Evolutionary conservation across 2,888 invertebrate species (phyloP), one percentile per base, ranked within the genome.

Genomic region (Luffia ferchaultella): DNA sequence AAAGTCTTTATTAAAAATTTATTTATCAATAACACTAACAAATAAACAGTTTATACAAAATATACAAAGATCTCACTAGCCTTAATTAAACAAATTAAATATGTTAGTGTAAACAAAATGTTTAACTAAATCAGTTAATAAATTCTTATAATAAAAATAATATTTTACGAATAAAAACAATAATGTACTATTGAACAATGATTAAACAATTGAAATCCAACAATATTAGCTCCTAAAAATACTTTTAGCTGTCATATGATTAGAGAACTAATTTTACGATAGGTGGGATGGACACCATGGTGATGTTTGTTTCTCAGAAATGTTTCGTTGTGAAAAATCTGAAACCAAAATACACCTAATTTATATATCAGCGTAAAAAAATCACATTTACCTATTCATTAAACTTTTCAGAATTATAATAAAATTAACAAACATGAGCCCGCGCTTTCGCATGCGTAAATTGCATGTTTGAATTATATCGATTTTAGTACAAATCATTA

Each of bases 1-100:
- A n/a, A n/a, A n/a, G n/a, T n/a, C n/a, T n/a, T n/a, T n/a, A n/a
- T n/a, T n/a, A n/a, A n/a, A n/a, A n/a, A n/a, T n/a, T n/a, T n/a
- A n/a, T n/a, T n/a, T n/a, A n/a, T n/a, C n/a, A 30, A 3, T 30
- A 30, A 30, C 5, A 30, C 30, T 3, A 7, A 30, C 12, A 30
- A 30, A 30, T 30, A 30, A 30, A 7, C 12, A 30, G 5, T 30
- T 30, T 30, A 30, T 30, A 30, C 30, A 30, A 30, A n/a, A 30
- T 30, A 30, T 30, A 30, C 30, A 30, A 30, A 3, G 60, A 63
- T 68, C 67, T 79, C 78, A 79, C 78, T 78, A 78, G 78, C 78
- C 78, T 78, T 78, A 78, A 64, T 58, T 53, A 54, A 59, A 48
- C 40, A 48, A 16, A 42, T 16, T 18, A 47, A 48, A 42, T 48